Evolutionary conservation across 2,888 invertebrate species (phyloP), one percentile per base, ranked within the genome.

Genomic region (Athalia circularis): DNA sequence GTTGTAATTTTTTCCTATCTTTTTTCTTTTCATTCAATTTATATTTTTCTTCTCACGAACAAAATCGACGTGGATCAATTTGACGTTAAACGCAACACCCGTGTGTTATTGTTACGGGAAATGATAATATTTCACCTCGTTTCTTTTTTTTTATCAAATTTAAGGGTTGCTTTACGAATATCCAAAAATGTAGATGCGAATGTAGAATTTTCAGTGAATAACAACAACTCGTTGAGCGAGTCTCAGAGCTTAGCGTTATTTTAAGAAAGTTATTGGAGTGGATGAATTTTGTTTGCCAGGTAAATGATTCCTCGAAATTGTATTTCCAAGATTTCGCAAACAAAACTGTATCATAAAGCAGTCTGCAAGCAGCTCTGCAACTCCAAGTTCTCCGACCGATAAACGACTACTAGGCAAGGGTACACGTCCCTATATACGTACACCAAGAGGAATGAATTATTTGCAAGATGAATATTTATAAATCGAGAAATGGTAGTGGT

Each of bases 391-490:
- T 70, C 43, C 50, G 61, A 70, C 61, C 77, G 77, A 77, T 77
- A 77, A 77, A 70, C 77, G 70, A 62, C 70, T 47, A 61, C 68
- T 65, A 29, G 4, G 13, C 4, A 65, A 61, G 45, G 54, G 65
- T 64, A 65, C 11, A 11, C 11, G 5, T n/a, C 15, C 5, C 3
- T 4, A 9, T 54, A n/a, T n/a, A 54, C 45, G 8, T 9, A 13
- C 3, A n/a, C 7, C 13, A 8, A n/a, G 68, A 48, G 47, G 57
- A 45, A n/a, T 78, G 78, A 78, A 78, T 74, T 78, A 78, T 64
- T 78, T 78, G 52, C 78, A 8, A 64, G 78, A 64, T 78, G 78
- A 78, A 78, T 78, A 78, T 78, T 78, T 78, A 78, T 78, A 62
- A 64, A 48, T 59, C n/a, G 5, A 15, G 64, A 48, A 43, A 52